These are phyloP conservation scores for Rhyacophila brunnea DNA, from an alignment of 1,140 invertebrate genomes.

Conservation along the genomic window DNA sequence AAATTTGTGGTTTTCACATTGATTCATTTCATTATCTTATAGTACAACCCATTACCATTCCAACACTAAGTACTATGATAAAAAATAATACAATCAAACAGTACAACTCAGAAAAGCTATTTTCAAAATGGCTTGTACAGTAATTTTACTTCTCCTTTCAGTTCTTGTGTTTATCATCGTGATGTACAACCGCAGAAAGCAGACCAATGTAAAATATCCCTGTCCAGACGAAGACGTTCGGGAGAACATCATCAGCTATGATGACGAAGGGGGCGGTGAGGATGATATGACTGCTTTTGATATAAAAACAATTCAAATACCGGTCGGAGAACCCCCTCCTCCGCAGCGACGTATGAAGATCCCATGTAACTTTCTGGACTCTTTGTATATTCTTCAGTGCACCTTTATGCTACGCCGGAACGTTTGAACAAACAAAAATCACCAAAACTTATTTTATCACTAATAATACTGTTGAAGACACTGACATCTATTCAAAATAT, in stretches of 20 bases:
- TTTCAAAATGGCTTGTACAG: neutral
- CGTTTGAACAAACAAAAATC: too few species aligned
- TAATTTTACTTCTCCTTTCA: constrained; percentile 31
- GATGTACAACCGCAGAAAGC: constrained; percentile 25
- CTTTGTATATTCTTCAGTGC: too few species aligned
- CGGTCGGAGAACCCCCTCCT: constrained; percentile 44
- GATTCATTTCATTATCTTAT: too few species aligned
- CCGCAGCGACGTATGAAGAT: constrained; percentile 65
- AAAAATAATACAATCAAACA: too few species aligned
- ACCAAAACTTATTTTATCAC: too few species aligned
- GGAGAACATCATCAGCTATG: constrained; percentile 70
- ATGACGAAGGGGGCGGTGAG: constrained; percentile 66
- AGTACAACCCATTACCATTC: too few species aligned
- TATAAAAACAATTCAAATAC: constrained; percentile 62
- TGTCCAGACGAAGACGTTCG: constrained; percentile 67
- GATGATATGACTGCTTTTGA: constrained; percentile 70
- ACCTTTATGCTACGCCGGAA: too few species aligned
- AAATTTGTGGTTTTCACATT: too few species aligned
- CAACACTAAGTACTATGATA: too few species aligned
- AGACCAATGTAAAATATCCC: constrained; percentile 54
- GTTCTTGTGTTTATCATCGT: constrained; percentile 29
- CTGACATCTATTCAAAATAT: too few species aligned
- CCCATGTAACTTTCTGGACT: constrained; percentile 67
- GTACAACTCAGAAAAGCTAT: too few species aligned
- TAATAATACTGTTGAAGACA: too few species aligned